Base-by-base conservation (phyloP, 2,113 vertebrate genomes). In the Onychostoma macrolepis region DNA sequence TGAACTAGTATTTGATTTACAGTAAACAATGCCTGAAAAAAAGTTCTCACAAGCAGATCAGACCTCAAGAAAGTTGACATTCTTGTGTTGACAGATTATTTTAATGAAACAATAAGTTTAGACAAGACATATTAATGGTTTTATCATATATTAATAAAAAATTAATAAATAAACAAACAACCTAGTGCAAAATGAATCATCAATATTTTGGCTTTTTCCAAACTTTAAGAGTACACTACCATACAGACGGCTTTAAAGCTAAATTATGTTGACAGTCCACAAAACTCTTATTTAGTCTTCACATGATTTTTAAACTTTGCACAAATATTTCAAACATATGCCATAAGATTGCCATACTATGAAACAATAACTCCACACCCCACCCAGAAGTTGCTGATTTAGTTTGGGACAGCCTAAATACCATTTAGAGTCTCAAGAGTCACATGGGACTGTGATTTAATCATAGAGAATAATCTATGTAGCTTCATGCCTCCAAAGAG, bases 321-420 rank as follows among this genome's bases (percentile, higher is more conserved):
- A 79, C 50, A 38, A n/a, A 53, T 53, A 33, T 78, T 26, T 13
- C 50, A 74, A 43, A 24, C 1, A 61, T 28, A 28, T 65, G 36
- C 11, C 45, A 48, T 48, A 48, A 48, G 45, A 13, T 13, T 48
- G 11, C 0, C 30, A 48, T 41, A 69, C 50, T n/a, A 24, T 75
- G 36, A 26, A 28, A 26, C 13, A 56, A 48, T 50, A 13, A 12
- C 12, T 75, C 58, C 36, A 53, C 56, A 67, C 58, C 36, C 28
- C 56, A 41, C 28, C 83, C 71, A 50, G 9, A 81, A 75, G 75
- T 45, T 69, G 77, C 61, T 77, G 15, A 24, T 33, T 19, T 71
- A n/a, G 58, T 85, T 50, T 61, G 13, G 6, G 48, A 8, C 45
- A 72, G 24, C 53, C 48, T 58, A 7, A 63, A 56, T 26, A 53